phyloP scores from a whole-genome alignment of 2,888 invertebrate species.

The Netelia fuscicornis region DNA sequence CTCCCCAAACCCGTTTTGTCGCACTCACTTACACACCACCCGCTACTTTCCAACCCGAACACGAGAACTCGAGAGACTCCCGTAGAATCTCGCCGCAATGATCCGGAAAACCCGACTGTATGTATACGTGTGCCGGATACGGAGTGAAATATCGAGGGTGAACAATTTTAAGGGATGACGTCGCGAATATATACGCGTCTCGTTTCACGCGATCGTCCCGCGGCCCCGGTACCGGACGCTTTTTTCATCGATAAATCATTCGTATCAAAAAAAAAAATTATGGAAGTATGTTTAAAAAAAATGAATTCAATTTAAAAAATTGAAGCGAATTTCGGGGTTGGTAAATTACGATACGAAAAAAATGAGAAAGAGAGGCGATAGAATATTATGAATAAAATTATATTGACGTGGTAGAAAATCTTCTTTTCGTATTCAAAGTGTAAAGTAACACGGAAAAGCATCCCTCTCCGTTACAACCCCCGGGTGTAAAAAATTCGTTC shows the following conservation, averaged over 20 bases:
- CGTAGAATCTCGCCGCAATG: conserved; percentile 35
- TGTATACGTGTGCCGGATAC: conserved; percentile 9
- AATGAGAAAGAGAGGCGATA: neutral
- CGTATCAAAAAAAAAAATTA: neutral
- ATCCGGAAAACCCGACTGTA: conserved; percentile 36
- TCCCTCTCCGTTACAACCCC: neutral
- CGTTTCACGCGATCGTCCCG: neutral
- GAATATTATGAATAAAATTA: no score
- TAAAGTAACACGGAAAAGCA: neutral
- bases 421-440: no score
- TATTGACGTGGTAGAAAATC: no score
- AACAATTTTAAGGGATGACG: conserved; percentile 28
- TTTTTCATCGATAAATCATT: conserved; percentile 15
- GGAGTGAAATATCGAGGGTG: conserved; percentile 38
- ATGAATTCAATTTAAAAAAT: neutral
- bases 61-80: neutral
- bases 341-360: neutral
- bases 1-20: conserved; percentile 16
- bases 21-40: neutral
- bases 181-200: conserved; percentile 12
- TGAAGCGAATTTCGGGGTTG: neutral
- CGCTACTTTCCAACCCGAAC: conserved; percentile 4
- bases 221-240: neutral
- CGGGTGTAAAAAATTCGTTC: neutral
- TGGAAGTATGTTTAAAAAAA: no score